Conservation (phyloP, 2,113 vertebrate species). For the Alethe castanea region DNA sequence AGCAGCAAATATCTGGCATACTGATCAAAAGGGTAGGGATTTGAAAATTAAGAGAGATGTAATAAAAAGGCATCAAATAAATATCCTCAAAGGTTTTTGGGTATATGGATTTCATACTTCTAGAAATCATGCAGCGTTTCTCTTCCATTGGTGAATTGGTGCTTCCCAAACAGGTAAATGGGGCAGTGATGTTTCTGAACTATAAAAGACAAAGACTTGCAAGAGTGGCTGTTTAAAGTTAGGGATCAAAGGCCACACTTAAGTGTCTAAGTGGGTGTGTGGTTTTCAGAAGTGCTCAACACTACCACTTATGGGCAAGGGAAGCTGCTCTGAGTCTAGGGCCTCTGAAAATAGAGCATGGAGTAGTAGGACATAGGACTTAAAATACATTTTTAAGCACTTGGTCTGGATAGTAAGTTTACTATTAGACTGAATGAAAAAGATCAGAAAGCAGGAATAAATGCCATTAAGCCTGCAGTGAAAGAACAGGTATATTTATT, state of each 20-base stretch:
- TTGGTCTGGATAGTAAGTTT: not conserved
- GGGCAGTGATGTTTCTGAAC: not conserved
- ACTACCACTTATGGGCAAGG: not conserved
- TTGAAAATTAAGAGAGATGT: not conserved
- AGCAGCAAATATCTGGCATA: not conserved
- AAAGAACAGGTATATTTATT: not conserved
- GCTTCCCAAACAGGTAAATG: not conserved
- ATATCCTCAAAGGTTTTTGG: not conserved
- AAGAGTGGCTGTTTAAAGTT: not conserved
- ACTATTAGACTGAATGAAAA: not conserved
- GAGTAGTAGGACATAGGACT: not conserved
- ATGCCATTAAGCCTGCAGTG: not conserved
- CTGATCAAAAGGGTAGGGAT: not conserved
- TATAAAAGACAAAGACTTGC: not conserved
- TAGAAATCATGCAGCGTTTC: not conserved
- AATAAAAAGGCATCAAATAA: not conserved
- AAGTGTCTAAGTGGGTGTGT: not conserved
- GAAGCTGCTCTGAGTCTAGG: not conserved
- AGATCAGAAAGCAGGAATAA: not conserved
- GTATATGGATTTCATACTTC: not conserved
- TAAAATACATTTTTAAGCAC: not conserved
- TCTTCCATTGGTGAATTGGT: not conserved
- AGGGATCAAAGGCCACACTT: conserved; percentile 8
- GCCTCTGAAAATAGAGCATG: not conserved
- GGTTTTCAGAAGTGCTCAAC: not conserved